Evolutionary conservation across 2,113 vertebrate species (phyloP).

Genomic region (Oryzias melastigma): DNA sequence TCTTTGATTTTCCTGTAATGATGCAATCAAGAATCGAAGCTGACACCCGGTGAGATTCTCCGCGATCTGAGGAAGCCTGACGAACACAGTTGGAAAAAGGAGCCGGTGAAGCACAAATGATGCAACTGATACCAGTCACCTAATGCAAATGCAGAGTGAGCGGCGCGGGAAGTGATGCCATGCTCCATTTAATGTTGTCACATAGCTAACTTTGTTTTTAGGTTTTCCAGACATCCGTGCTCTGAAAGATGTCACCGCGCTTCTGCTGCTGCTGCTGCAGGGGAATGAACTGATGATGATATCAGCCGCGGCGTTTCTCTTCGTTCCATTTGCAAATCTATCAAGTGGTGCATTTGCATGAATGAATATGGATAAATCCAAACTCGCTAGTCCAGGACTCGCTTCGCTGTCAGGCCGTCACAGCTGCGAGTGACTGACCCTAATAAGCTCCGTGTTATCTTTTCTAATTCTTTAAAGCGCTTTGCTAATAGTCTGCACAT

Average conservation of each 20-base stretch:
- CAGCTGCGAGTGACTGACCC: conserved; percentile 5
- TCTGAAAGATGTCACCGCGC: neutral
- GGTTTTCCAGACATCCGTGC: too few species aligned
- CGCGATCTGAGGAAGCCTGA: too few species aligned
- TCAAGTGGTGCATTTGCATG: neutral
- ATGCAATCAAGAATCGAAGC: too few species aligned
- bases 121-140: too few species aligned
- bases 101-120: too few species aligned
- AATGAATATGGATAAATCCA: neutral
- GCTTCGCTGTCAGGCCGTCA: neutral
- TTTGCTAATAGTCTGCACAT: conserved; percentile 37
- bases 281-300: neutral
- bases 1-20: too few species aligned
- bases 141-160: too few species aligned
- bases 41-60: too few species aligned
- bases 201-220: too few species aligned
- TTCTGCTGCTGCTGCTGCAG: neutral
- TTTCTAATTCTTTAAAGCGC: conserved; percentile 28
- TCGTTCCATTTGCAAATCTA: neutral
- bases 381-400: neutral
- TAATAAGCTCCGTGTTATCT: conserved; percentile 32
- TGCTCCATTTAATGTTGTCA: too few species aligned
- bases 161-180: too few species aligned
- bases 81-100: too few species aligned
- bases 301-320: neutral